Base-by-base conservation (phyloP, 1,140 invertebrate species). In the Microplitis demolitor region DNA sequence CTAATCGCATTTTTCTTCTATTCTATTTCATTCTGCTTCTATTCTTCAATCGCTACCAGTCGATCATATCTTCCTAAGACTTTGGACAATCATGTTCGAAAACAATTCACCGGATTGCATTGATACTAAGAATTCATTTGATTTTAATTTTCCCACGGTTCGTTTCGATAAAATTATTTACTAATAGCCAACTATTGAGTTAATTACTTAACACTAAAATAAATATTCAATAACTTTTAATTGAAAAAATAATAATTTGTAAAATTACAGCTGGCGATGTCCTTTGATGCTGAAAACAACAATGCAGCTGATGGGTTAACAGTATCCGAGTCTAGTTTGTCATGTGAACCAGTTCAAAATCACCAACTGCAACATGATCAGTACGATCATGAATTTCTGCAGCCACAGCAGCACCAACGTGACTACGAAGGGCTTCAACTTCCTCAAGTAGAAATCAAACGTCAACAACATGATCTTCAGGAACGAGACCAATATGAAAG, bases 241-340 rank as follows among this genome's bases (percentile, higher is more conserved):
- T 3, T 54, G 1, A n/a, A 54, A 4, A 3, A 54, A 54, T 54
- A 3, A 14, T 54, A n/a, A n/a, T n/a, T 16, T 14, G 4, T 1
- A 66, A 58, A 3, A 34, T 76, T 63, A 0, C 69, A 80, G 79
- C 67, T 78, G 73, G 72, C 60, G 4, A 75, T 77, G 71, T 73
- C 74, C 9, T 78, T 74, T 54, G 76, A 78, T 16, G 66, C 75
- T 8, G 78, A 81, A n/a, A 78, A 76, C 51, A 70, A 14, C 50
- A 72, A 13, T 63, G 35, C 54, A 33, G 34, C 39, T 9, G 77
- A 80, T 4, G 39, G 50, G 4, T 14, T 76, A 37, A 73, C 73
- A 4, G 70, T 69, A 24, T 76, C 71, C 35, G 75, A 78, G 11
- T 24, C 51, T 8, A 31, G 6, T n/a, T n/a, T 62, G 34, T 64